These are phyloP conservation scores for Rhinolophus ferrumequinum DNA, from an alignment of 2,113 vertebrate genomes.

Conservation along the genomic window DNA sequence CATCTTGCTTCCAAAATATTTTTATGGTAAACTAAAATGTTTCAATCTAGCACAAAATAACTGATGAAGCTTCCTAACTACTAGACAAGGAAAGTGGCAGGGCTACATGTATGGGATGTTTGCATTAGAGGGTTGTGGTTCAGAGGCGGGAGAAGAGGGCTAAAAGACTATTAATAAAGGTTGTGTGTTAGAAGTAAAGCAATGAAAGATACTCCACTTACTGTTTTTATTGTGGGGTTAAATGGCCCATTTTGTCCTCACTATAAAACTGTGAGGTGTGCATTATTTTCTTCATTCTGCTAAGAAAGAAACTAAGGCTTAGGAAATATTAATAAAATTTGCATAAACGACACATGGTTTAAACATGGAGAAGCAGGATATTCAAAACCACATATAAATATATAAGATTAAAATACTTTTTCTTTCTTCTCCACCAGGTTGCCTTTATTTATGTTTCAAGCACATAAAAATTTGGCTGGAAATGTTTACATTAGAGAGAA, in stretches of 20 bases:
- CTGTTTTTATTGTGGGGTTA: background rate
- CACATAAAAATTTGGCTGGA: background rate
- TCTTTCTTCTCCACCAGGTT: background rate
- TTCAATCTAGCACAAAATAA: slow-evolving; percentile 42
- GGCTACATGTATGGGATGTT: background rate
- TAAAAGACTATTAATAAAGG: background rate
- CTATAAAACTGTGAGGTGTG: background rate
- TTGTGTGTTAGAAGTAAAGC: background rate
- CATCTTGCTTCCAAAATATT: slow-evolving; percentile 63
- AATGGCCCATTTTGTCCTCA: background rate
- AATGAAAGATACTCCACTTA: background rate
- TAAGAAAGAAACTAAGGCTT: background rate
- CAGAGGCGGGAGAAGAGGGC: background rate
- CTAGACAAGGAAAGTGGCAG: background rate
- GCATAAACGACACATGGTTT: background rate
- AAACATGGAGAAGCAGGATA: background rate
- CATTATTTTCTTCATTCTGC: background rate
- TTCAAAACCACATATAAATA: background rate
- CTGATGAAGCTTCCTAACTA: slow-evolving; percentile 40
- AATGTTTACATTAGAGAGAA: background rate
- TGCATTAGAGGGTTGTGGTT: background rate
- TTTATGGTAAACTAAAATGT: slow-evolving; percentile 56
- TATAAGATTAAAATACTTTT: background rate
- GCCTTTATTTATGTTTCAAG: slow-evolving; percentile 1
- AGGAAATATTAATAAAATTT: background rate